A percentile compares a stretch with the other conserved stretches of the same genome.
Conservation (phyloP, 2,797 vertebrate species). For the Hirundo rustica region DNA sequence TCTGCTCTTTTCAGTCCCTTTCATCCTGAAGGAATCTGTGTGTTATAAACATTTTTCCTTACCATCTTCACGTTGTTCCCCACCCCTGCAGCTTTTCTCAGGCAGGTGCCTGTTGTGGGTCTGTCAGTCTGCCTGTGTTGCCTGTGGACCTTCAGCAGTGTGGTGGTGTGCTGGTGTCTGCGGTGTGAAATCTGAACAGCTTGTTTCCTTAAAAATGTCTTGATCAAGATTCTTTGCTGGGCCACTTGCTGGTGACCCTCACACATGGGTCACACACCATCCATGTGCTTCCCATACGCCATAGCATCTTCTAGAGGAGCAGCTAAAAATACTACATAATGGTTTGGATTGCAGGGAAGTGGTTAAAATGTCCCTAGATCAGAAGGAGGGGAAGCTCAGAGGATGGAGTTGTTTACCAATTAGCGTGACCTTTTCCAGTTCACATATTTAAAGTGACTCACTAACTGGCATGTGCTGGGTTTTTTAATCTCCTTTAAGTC, state of each 20-base stretch:
- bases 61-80: fast-evolving
- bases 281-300: slow-evolving; percentile 36
- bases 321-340: slow-evolving; percentile 45
- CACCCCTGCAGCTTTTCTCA: not conserved
- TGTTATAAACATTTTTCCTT: not conserved
- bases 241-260: slow-evolving; percentile 12
- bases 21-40: not conserved
- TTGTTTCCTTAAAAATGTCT: not conserved
- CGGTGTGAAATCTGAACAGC: not conserved
- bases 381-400: slow-evolving; percentile 55
- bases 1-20: not conserved
- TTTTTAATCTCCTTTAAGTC: slow-evolving; percentile 69
- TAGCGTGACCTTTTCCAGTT: slow-evolving; percentile 68
- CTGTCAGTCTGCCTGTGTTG: not conserved
- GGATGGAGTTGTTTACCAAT: slow-evolving; percentile 64
- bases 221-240: not conserved
- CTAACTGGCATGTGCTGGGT: slow-evolving; percentile 47
- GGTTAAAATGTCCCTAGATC: slow-evolving; percentile 52
- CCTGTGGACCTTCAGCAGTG: not conserved
- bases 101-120: not conserved
- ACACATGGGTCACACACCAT: slow-evolving; percentile 26
- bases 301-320: slow-evolving; percentile 44
- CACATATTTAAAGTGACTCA: slow-evolving; percentile 70
- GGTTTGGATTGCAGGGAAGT: slow-evolving; percentile 29
- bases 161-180: not conserved